Evolutionary conservation across 2,797 vertebrate species (phyloP), one percentile per base, ranked within the genome.

Genomic region (Peromyscus attwateri): DNA sequence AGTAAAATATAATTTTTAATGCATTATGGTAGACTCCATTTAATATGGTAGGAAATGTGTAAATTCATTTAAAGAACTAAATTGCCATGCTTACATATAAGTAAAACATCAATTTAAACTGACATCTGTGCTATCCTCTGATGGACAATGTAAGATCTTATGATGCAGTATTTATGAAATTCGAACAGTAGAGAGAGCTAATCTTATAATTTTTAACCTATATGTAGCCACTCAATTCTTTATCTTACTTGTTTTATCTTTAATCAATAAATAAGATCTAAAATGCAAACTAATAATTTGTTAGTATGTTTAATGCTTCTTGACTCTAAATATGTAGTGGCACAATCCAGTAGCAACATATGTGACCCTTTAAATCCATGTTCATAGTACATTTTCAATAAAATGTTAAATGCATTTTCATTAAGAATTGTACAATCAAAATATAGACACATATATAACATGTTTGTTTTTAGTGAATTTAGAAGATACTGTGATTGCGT

Each of bases 1-100:
- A 90, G 19, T 79, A 87, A 87, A 87, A 85, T 29, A 0, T 76
- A 13, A 57, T 40, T 95, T 73, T 13, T 95, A 93, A 84, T 80
- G 31, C 6, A 64, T 25, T 68, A 17, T 25, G 68, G 40, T 43
- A 92, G 37, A 71, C 73, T n/a, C 3, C 0, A 91, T 84, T 68
- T 19, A 46, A 64, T 79, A 25, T 81, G 11, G 60, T 12, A 31
- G n/a, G 23, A 37, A 23, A 21, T 55, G 6, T 79, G 4, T 23
- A 43, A 62, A 76, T 70, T 66, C 73, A 62, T 80, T 46, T 60
- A 52, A 90, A 82, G 1, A 68, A 76, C n/a, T 55, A 11, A 80
- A 6, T 49, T 10, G 4, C 40, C 3, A 60, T 57, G 8, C 6
- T 25, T 89, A 10, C 37, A 80, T 71, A 34, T 75, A 1, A 49